These are phyloP conservation scores for Cheilosia vernalis DNA, from an alignment of 2,888 invertebrate genomes.

Conservation along the genomic window DNA sequence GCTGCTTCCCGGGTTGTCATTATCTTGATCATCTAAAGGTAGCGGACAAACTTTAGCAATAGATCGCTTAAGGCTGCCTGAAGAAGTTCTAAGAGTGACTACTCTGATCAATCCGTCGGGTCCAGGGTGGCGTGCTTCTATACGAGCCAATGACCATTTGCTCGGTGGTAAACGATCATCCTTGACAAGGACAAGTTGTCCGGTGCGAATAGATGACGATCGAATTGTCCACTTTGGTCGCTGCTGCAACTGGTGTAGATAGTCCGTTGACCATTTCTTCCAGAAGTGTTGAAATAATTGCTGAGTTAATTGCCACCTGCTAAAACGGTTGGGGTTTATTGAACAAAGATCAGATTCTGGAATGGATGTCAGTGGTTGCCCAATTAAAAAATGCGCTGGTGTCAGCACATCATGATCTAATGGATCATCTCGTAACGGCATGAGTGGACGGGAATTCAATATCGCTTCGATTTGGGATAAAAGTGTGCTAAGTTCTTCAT, in stretches of 20 bases:
- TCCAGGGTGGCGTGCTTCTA: constrained; percentile 7
- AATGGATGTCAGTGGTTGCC: neutral
- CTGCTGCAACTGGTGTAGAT: constrained; percentile 13
- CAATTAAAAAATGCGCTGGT: too few species aligned
- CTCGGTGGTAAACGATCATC: constrained; percentile 9
- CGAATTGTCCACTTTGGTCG: constrained; percentile 4
- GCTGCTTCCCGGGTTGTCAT: neutral
- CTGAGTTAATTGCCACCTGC: constrained; percentile 8
- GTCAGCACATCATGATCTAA: neutral
- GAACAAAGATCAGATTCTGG: neutral
- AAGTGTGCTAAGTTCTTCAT: constrained; percentile 33
- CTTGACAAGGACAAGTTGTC: neutral
- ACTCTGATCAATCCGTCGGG: constrained; percentile 12
- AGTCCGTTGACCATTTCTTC: constrained; percentile 7
- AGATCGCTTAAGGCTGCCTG: neutral
- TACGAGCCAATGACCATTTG: constrained; percentile 10
- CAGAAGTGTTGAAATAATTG: constrained; percentile 9
- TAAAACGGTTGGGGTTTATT: neutral
- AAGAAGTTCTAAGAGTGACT: constrained; percentile 3
- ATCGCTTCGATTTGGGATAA: constrained; percentile 72
- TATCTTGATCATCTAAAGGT: neutral
- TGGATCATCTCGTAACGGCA: constrained; percentile 8
- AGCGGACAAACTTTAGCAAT: constrained; percentile 13
- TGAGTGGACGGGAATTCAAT: constrained; percentile 74
- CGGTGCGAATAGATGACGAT: neutral